Percentiles rank a stretch among this genome's conserved stretches.
These are phyloP conservation scores for Bemisia tabaci DNA, from an alignment of 1,140 invertebrate species.

Conservation along the genomic window DNA sequence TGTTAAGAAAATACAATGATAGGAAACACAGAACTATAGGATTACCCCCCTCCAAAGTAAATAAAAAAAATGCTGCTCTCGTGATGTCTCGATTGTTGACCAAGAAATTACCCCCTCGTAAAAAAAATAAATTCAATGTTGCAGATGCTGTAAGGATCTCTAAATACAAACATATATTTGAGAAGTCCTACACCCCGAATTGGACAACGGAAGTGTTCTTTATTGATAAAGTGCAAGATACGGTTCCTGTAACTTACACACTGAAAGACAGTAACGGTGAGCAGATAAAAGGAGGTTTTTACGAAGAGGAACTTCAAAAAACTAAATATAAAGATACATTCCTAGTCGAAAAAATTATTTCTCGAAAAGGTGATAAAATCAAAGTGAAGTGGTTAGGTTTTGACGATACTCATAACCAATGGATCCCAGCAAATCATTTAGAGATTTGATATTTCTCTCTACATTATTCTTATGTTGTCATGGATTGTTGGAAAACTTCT, in stretches of 20 bases:
- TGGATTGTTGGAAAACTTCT: too few relatives aligned
- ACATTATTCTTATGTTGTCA: too few relatives aligned
- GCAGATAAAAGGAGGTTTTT: background rate
- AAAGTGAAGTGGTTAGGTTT: too few relatives aligned
- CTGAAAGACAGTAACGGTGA: background rate
- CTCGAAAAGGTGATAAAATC: too few relatives aligned
- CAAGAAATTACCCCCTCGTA: too few relatives aligned
- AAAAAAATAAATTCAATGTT: background rate
- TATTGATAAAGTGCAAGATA: background rate
- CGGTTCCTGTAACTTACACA: background rate
- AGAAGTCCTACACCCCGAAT: background rate
- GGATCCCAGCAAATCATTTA: too few relatives aligned
- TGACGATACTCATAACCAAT: too few relatives aligned
- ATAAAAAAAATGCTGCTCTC: background rate
- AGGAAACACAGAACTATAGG: background rate
- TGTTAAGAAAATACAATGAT: slow-evolving; percentile 3
- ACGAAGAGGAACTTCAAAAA: too few relatives aligned
- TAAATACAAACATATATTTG: background rate
- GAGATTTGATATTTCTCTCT: too few relatives aligned
- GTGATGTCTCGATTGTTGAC: background rate
- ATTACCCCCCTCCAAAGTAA: background rate
- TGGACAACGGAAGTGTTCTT: background rate
- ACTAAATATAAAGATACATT: too few relatives aligned
- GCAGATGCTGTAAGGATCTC: background rate
- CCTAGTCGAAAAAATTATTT: too few relatives aligned